phyloP scores from a whole-genome alignment of 2,888 invertebrate species.

The Tipula unca region DNA sequence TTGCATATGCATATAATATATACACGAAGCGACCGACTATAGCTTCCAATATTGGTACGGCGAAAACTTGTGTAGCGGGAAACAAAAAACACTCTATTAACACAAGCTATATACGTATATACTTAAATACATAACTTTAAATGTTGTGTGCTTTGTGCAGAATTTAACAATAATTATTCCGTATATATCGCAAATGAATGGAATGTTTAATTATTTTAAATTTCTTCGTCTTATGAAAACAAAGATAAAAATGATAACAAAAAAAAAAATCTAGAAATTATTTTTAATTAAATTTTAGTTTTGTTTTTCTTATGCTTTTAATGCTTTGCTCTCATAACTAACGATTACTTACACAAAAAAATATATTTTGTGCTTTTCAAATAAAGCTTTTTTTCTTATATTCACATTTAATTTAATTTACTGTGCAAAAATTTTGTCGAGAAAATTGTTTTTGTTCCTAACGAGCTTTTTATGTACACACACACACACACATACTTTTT shows the following conservation, averaged over 20 bases:
- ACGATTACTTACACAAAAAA: background rate
- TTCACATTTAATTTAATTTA: background rate
- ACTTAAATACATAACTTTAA: background rate
- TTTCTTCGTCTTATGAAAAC: background rate
- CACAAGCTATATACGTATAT: background rate
- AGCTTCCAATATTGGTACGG: background rate
- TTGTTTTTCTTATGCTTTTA: background rate
- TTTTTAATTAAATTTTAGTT: conserved; percentile 14
- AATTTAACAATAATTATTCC: background rate
- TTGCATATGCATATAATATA: too few species aligned
- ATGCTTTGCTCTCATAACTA: background rate
- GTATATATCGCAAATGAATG: background rate
- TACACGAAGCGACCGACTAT: too few species aligned
- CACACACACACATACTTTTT: too few species aligned
- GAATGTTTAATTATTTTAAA: background rate
- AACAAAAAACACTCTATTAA: too few species aligned
- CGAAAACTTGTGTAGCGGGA: background rate
- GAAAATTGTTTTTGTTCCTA: background rate
- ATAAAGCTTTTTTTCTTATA: background rate
- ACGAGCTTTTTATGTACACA: background rate
- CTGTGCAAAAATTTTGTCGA: background rate
- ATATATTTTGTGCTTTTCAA: background rate
- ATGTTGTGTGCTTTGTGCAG: background rate
- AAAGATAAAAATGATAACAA: background rate
- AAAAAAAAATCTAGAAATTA: background rate